Evolutionary conservation across 2,888 invertebrate genomes (phyloP).

Genomic region (Sphaerophoria taeniata): DNA sequence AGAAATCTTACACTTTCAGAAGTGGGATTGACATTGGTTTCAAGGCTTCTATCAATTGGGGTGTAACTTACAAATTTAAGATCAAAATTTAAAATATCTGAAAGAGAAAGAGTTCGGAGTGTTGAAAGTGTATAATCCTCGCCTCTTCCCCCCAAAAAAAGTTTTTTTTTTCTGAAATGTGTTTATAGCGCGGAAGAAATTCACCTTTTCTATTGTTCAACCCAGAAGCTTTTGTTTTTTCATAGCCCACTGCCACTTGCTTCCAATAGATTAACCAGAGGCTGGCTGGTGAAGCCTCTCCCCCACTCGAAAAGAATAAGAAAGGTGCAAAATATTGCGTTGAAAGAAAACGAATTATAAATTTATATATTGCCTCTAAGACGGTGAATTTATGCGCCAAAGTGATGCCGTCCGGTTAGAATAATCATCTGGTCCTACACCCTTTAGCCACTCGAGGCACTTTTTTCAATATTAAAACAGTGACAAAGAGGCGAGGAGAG

Average conservation of each 20-base stretch:
- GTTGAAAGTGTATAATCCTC: no score
- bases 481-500: background rate
- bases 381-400: slow-evolving; percentile 63
- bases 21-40: no score
- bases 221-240: slow-evolving; percentile 9
- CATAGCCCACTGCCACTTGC: background rate
- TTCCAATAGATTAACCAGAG: slow-evolving; percentile 20
- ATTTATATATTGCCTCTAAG: slow-evolving; percentile 59
- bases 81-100: no score
- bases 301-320: background rate
- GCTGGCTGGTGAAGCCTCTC: background rate
- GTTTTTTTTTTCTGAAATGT: no score
- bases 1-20: no score
- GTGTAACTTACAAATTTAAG: no score
- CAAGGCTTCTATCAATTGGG: no score
- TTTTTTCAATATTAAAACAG: no score
- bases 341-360: slow-evolving; percentile 51
- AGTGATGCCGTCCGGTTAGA: slow-evolving; percentile 57
- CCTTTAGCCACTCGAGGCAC: background rate
- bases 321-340: slow-evolving; percentile 42
- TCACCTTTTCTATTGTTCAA: background rate
- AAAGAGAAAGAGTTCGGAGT: no score
- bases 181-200: background rate
- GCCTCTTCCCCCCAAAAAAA: no score
- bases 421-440: slow-evolving; percentile 38